phyloP scores from a whole-genome alignment of 2,113 vertebrate genomes.

The Catagonus wagneri region DNA sequence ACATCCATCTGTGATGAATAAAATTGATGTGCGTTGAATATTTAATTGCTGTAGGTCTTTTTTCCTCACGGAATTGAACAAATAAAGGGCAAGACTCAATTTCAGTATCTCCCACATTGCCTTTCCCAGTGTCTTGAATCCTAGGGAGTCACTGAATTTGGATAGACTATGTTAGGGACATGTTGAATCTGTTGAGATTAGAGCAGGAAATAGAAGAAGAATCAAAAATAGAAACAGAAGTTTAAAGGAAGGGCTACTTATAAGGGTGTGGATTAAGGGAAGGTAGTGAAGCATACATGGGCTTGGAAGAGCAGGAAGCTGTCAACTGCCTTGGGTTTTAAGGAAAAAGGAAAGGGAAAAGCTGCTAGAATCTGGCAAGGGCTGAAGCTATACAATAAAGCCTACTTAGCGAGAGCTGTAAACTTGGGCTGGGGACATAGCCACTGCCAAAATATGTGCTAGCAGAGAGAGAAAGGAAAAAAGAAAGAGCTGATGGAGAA shows the following conservation, averaged over 20 bases:
- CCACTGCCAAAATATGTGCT: background rate
- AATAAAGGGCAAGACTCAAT: background rate
- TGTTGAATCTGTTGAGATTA: background rate
- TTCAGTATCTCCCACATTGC: background rate
- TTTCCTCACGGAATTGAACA: background rate
- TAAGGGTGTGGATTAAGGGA: background rate
- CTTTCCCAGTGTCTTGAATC: background rate
- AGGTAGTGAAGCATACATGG: fast-evolving
- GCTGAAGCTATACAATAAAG: background rate
- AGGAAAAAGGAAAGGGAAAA: background rate
- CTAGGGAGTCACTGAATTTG: background rate
- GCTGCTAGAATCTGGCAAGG: background rate
- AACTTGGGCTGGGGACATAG: background rate
- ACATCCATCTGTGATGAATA: background rate
- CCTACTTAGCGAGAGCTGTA: background rate
- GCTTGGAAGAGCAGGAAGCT: background rate
- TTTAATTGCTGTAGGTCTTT: background rate
- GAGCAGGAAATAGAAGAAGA: conserved; percentile 18
- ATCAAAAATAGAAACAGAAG: background rate
- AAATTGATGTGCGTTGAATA: background rate
- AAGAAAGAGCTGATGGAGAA: background rate
- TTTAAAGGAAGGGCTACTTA: background rate
- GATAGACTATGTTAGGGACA: background rate
- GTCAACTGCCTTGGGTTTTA: background rate
- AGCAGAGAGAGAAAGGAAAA: background rate